Conservation (phyloP, 2,888 invertebrate species). For the Lydus trimaculatus region DNA sequence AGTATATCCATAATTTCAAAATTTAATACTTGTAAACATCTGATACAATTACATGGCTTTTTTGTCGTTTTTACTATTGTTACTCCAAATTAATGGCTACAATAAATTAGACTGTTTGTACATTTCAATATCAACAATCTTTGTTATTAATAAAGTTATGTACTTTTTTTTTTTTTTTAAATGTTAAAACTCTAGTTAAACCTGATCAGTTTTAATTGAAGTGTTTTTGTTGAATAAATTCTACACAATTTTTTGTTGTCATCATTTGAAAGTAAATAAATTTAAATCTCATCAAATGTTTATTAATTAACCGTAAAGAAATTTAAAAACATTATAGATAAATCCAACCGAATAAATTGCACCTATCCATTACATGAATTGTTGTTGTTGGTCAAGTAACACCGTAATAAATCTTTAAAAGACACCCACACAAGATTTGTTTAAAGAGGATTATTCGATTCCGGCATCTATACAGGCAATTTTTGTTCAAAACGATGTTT, state of each 20-base stretch:
- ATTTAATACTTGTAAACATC: background rate
- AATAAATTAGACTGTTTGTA: background rate
- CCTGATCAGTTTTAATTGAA: background rate
- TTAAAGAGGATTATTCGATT: background rate
- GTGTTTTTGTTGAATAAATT: background rate
- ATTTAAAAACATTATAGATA: background rate
- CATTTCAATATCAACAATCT: background rate
- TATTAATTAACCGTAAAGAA: background rate
- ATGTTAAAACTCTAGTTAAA: background rate
- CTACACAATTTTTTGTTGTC: background rate
- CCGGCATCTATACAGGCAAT: background rate
- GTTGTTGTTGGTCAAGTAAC: constrained; percentile 8
- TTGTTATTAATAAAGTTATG: background rate
- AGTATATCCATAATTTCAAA: background rate
- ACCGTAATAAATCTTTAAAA: background rate
- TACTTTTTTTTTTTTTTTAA: background rate
- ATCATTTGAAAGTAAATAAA: background rate
- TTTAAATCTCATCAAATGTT: background rate
- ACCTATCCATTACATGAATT: constrained; percentile 4
- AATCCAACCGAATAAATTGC: background rate
- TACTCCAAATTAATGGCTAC: background rate
- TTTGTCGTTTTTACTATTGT: too few species aligned
- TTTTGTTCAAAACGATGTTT: background rate
- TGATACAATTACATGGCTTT: background rate
- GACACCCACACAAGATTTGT: background rate